Base-by-base conservation (phyloP, 2,113 vertebrate species). In the Campylomormyrus numenius region DNA sequence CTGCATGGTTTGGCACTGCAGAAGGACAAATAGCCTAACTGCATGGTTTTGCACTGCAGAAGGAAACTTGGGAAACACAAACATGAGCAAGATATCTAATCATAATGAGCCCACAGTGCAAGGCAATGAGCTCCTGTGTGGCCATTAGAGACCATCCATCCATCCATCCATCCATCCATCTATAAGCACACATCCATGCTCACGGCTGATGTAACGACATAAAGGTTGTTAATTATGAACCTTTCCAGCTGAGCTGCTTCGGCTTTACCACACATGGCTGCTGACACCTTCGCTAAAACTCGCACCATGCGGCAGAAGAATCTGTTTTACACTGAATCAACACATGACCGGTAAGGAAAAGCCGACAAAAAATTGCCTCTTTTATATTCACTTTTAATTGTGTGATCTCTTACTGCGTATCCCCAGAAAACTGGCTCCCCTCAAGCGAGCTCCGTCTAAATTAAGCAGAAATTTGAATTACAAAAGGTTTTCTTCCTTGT, bases 321-420 rank as follows among this genome's bases (percentile, higher is more conserved):
- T 87, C 85, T 77, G 83, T 88, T 87, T 80, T 31, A 77, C 58
- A 77, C 70, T 83, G 3, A 87, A 87, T 90, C 35, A 90, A 21
- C 84, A 74, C 45, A 39, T 48, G 53, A 42, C 85, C 31, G 62
- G 48, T 52, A 80, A 88, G 46, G 31, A 90, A 42, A 74, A 56
- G 2, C 31, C 39, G 45, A 56, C 11, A 50, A 56, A 66, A 56
- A n/a, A 39, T 24, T 74, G 58, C 2, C 50, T 88, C 21, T 62
- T 89, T 88, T 89, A 89, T 88, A 89, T 88, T 91, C 88, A 88
- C 1, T 74, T 90, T 90, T 70, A 56, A 90, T 91, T 90, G 87
- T 85, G 88, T 10, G 49, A 84, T 83, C 86, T 53, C 90, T 52
- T 89, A 85, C 92, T 89, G 90, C n/a, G 89, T 35, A 56, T 35